These are phyloP conservation scores for Equus quagga DNA, from an alignment of 2,113 vertebrate species.

Conservation along the genomic window DNA sequence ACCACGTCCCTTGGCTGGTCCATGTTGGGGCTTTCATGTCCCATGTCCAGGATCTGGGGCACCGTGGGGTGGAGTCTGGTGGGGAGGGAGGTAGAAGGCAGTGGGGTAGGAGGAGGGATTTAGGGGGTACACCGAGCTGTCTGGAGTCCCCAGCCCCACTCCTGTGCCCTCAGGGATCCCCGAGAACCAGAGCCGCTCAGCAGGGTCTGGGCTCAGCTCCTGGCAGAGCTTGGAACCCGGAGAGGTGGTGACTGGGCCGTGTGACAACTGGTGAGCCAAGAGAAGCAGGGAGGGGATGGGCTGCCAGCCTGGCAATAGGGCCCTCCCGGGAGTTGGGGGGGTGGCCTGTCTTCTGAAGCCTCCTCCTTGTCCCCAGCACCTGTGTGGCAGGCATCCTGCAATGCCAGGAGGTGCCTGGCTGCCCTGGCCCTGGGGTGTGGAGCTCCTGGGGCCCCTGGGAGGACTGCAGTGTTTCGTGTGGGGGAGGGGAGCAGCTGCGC, in stretches of 20 bases:
- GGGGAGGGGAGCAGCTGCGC: slow-evolving; percentile 88
- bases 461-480: slow-evolving; percentile 89
- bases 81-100: not conserved
- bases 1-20: not conserved
- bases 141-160: fast-evolving
- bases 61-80: too few relatives aligned
- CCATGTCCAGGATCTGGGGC: not conserved
- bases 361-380: slow-evolving; percentile 84
- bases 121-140: fast-evolving
- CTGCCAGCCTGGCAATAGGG: fast-evolving
- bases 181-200: slow-evolving; percentile 82
- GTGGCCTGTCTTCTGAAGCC: not conserved
- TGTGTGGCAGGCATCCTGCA: slow-evolving; percentile 88
- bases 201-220: slow-evolving; percentile 81
- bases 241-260: slow-evolving; percentile 87
- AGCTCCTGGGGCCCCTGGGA: slow-evolving; percentile 90
- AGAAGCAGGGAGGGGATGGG: too few relatives aligned
- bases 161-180: slow-evolving; percentile 56
- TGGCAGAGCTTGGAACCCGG: slow-evolving; percentile 90
- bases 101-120: too few relatives aligned
- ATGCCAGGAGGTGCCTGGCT: slow-evolving; percentile 88
- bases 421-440: slow-evolving; percentile 89
- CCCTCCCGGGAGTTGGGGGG: fast-evolving
- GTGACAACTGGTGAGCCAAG: slow-evolving; percentile 91
- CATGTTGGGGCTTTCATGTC: not conserved